Evolutionary conservation across 2,888 invertebrate genomes (phyloP).

Genomic region (Sphaerophoria taeniata): DNA sequence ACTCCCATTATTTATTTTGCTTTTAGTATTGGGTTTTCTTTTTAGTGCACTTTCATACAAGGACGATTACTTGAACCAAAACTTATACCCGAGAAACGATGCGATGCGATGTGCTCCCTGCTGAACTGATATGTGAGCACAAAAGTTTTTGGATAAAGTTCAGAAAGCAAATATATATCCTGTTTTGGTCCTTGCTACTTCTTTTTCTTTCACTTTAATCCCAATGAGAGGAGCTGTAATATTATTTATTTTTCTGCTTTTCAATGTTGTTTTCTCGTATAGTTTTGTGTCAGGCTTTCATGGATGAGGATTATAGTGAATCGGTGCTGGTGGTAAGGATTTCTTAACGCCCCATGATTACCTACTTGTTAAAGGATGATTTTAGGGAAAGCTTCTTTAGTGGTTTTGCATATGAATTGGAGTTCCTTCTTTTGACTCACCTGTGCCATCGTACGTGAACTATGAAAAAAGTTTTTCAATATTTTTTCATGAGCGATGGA

Average conservation of each 20-base stretch:
- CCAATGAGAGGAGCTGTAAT: not conserved
- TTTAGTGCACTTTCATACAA: constrained; percentile 60
- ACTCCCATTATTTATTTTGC: constrained; percentile 72
- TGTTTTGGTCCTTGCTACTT: not conserved
- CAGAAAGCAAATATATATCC: constrained; percentile 71
- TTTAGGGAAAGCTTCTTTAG: constrained; percentile 48
- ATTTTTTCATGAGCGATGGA: constrained; percentile 11
- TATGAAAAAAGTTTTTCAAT: constrained; percentile 49
- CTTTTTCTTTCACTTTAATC: not conserved
- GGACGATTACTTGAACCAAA: constrained; percentile 62
- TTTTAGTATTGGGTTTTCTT: constrained; percentile 65
- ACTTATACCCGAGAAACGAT: constrained; percentile 7
- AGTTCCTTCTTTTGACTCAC: constrained; percentile 7
- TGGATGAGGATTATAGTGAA: not conserved
- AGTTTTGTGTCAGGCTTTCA: constrained; percentile 22
- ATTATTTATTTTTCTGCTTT: not conserved
- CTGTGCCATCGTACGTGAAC: constrained; percentile 43
- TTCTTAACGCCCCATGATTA: constrained; percentile 65
- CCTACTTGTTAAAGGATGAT: constrained; percentile 66
- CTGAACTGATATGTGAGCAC: constrained; percentile 70
- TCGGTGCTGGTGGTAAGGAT: not conserved
- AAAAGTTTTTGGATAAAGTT: constrained; percentile 70
- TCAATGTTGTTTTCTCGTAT: not conserved
- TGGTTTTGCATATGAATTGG: constrained; percentile 1
- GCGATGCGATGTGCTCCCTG: constrained; percentile 30